Evolutionary conservation across 2,113 vertebrate genomes (phyloP).

Genomic region (Heterotilapia buettikoferi): DNA sequence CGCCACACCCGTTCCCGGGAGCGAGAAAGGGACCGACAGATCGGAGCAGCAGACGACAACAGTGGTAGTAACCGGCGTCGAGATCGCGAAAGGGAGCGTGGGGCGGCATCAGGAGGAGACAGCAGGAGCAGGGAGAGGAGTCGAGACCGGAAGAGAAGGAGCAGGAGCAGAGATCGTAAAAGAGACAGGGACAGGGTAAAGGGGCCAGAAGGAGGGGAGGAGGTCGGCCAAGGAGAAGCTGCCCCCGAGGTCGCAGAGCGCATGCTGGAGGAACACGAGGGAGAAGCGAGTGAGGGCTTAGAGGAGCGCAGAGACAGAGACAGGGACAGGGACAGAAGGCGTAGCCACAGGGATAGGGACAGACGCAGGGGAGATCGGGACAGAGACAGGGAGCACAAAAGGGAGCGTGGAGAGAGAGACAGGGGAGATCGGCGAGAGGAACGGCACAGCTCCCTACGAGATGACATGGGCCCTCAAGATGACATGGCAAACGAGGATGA

Average conservation of each 20-base stretch:
- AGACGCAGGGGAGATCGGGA: slow-evolving; percentile 76
- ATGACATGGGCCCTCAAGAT: slow-evolving; percentile 64
- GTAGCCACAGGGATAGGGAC: slow-evolving; percentile 69
- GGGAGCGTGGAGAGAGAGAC: slow-evolving; percentile 74
- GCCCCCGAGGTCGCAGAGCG: slow-evolving; percentile 47
- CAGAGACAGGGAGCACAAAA: slow-evolving; percentile 74
- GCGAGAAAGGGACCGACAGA: slow-evolving; percentile 52
- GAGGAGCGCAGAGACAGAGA: slow-evolving; percentile 73
- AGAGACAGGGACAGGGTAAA: slow-evolving; percentile 75
- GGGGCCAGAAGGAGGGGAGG: slow-evolving; percentile 68
- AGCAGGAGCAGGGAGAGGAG: slow-evolving; percentile 72
- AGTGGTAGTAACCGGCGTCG: slow-evolving; percentile 44
- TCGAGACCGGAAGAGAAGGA: slow-evolving; percentile 69
- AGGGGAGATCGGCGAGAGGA: slow-evolving; percentile 72
- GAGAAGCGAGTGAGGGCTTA: slow-evolving; percentile 59
- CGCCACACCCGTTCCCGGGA: slow-evolving; percentile 76
- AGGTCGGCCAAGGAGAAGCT: slow-evolving; percentile 48
- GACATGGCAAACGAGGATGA: slow-evolving; percentile 69
- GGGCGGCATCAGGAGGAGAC: slow-evolving; percentile 12
- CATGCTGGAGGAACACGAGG: slow-evolving; percentile 75
- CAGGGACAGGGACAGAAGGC: slow-evolving; percentile 65
- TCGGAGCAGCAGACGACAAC: slow-evolving; percentile 39
- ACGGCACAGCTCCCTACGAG: slow-evolving; percentile 52
- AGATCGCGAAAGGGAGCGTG: slow-evolving; percentile 59
- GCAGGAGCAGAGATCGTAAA: slow-evolving; percentile 72